Evolutionary conservation across 2,888 invertebrate genomes (phyloP).

Genomic region (Epicampocera succincta): DNA sequence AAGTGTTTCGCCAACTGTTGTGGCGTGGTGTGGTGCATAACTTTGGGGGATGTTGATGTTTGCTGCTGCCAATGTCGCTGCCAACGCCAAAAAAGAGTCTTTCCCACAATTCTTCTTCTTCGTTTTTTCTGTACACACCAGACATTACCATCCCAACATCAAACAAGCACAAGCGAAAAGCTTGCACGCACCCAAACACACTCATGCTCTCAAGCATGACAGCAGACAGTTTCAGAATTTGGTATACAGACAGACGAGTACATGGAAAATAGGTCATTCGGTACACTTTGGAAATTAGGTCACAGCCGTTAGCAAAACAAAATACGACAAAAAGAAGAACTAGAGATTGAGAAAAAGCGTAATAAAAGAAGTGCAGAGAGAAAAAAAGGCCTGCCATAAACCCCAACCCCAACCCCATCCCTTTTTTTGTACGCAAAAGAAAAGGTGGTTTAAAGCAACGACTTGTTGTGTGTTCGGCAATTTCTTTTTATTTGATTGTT

Average conservation of each 20-base stretch:
- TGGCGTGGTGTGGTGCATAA: neutral
- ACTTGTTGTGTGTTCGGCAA: neutral
- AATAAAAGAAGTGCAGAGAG: neutral
- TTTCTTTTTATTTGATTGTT: neutral
- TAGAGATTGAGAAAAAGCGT: neutral
- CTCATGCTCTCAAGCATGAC: neutral
- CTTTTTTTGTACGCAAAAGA: neutral
- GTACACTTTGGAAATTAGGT: constrained; percentile 55
- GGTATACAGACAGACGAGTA: neutral
- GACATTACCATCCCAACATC: constrained; percentile 1
- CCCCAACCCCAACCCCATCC: neutral
- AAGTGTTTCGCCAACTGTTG: constrained; percentile 1
- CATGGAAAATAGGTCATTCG: constrained; percentile 38
- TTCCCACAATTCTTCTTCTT: constrained; percentile 5
- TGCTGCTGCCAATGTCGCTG: constrained; percentile 34
- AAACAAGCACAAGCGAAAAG: constrained; percentile 12
- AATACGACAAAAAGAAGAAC: constrained; percentile 8
- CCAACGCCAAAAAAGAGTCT: constrained; percentile 12
- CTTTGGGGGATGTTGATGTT: constrained; percentile 59
- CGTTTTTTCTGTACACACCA: neutral
- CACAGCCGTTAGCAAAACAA: constrained; percentile 39
- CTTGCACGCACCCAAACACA: constrained; percentile 1
- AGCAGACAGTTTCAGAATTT: constrained; percentile 9
- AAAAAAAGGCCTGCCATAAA: neutral
- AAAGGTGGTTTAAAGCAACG: too few species aligned